These are phyloP conservation scores for Pyrochroa serraticornis DNA, from an alignment of 2,888 invertebrate genomes.

Conservation along the genomic window DNA sequence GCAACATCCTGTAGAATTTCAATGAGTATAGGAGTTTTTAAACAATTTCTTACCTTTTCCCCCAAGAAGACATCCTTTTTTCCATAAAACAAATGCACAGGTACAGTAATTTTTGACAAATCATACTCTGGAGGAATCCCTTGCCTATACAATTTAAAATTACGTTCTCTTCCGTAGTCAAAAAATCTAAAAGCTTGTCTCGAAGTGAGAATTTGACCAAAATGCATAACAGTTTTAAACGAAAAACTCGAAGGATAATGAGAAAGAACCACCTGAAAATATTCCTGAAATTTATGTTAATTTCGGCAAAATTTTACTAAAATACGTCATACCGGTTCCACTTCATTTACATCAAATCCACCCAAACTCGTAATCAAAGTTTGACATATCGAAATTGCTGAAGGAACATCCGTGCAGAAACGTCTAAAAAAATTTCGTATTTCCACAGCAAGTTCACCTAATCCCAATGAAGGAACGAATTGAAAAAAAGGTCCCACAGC, in stretches of 20 bases:
- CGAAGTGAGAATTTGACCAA: conserved; percentile 63
- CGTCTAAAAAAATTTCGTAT: too few species aligned
- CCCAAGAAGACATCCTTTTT: conserved; percentile 74
- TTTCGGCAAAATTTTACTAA: too few species aligned
- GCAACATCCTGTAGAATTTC: conserved; percentile 30
- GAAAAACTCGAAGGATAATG: conserved; percentile 75
- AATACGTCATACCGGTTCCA: too few species aligned
- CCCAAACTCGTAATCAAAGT: too few species aligned
- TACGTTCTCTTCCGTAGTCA: conserved; percentile 67
- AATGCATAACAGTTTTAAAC: conserved; percentile 70
- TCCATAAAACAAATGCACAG: conserved; percentile 68
- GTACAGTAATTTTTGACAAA: conserved; percentile 63
- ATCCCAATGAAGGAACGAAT: too few species aligned
- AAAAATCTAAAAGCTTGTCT: conserved; percentile 59
- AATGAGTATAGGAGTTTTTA: neutral
- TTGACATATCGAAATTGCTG: too few species aligned
- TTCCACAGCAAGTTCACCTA: too few species aligned
- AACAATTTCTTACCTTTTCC: conserved; percentile 50
- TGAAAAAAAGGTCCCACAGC: too few species aligned
- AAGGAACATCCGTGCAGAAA: too few species aligned
- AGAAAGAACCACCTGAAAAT: conserved; percentile 68
- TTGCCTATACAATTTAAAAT: conserved; percentile 63
- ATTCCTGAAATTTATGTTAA: conserved; percentile 52
- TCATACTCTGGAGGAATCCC: conserved; percentile 65
- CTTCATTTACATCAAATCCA: too few species aligned